Percentiles rank a stretch among this genome's conserved stretches.
These are phyloP conservation scores for Nasonia longicornis DNA, from an alignment of 1,140 invertebrate species.

Conservation along the genomic window DNA sequence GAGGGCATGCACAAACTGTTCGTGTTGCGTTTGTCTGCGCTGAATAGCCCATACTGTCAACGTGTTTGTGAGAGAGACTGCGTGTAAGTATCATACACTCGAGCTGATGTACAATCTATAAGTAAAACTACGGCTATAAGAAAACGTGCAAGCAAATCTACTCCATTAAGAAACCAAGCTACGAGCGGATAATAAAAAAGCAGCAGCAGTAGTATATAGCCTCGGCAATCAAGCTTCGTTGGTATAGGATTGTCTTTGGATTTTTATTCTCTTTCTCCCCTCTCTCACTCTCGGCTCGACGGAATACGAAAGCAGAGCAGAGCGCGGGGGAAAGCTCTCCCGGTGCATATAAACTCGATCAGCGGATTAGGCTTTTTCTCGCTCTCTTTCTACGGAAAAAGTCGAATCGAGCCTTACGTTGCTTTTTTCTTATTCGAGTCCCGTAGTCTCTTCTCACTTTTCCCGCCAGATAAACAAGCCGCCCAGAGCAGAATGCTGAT, in stretches of 20 bases:
- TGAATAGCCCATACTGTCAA: background rate
- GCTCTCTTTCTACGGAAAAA: background rate
- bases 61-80: background rate
- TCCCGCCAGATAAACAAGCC: slow-evolving; percentile 36
- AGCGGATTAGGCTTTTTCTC: slow-evolving; percentile 5
- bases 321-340: background rate
- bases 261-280: background rate
- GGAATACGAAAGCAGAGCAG: background rate
- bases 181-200: background rate
- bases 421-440: slow-evolving; percentile 18
- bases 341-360: slow-evolving; percentile 16
- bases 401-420: slow-evolving; percentile 18
- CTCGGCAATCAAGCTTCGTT: background rate
- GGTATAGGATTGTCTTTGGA: background rate
- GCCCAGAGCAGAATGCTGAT: slow-evolving; percentile 34
- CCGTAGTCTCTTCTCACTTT: slow-evolving; percentile 35
- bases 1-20: slow-evolving; percentile 29
- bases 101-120: too few relatives aligned
- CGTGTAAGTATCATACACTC: background rate
- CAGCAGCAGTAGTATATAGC: background rate
- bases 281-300: background rate
- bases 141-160: background rate
- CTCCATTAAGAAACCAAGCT: background rate
- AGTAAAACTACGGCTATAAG: background rate
- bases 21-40: background rate